These are phyloP conservation scores for Aphaenogaster rudis DNA, from an alignment of 1,140 invertebrate genomes.

Conservation along the genomic window DNA sequence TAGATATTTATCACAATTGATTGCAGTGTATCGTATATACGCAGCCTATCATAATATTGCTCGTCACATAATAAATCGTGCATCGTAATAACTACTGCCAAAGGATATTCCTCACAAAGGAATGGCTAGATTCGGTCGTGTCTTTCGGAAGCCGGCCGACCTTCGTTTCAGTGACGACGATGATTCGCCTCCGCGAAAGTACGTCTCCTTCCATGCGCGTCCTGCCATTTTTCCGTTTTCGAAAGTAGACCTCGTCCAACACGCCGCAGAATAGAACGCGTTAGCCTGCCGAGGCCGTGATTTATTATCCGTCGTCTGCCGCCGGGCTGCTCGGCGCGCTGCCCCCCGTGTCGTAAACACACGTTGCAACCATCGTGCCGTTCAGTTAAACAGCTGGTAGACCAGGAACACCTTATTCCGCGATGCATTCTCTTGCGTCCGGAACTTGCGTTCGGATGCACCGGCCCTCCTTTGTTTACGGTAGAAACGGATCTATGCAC, in stretches of 20 bases:
- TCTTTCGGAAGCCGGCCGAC: conserved; percentile 8
- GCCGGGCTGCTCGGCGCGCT: conserved; percentile 41
- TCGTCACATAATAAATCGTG: neutral
- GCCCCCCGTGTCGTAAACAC: conserved; percentile 76
- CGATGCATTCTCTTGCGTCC: conserved; percentile 32
- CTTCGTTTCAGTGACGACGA: conserved; percentile 31
- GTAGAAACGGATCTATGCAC: neutral
- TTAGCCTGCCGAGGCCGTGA: conserved; percentile 61
- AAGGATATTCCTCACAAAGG: neutral
- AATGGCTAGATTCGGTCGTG: neutral
- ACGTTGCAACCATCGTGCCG: conserved; percentile 70
- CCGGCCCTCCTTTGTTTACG: conserved; percentile 48
- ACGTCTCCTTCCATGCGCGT: conserved; percentile 17
- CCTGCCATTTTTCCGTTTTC: conserved; percentile 30
- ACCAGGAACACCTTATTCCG: conserved; percentile 63
- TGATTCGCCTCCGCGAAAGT: conserved; percentile 27
- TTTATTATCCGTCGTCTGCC: conserved; percentile 74
- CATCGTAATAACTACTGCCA: neutral
- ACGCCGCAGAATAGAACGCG: conserved; percentile 54
- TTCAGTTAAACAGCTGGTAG: conserved; percentile 71
- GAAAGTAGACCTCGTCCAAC: conserved; percentile 44
- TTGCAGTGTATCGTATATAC: neutral
- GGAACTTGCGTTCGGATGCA: conserved; percentile 14
- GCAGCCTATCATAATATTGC: neutral
- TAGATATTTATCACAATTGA: neutral